Evolutionary conservation across 2,113 vertebrate genomes (phyloP), one percentile per base, ranked within the genome.

Genomic region (Bostrychus sinensis): DNA sequence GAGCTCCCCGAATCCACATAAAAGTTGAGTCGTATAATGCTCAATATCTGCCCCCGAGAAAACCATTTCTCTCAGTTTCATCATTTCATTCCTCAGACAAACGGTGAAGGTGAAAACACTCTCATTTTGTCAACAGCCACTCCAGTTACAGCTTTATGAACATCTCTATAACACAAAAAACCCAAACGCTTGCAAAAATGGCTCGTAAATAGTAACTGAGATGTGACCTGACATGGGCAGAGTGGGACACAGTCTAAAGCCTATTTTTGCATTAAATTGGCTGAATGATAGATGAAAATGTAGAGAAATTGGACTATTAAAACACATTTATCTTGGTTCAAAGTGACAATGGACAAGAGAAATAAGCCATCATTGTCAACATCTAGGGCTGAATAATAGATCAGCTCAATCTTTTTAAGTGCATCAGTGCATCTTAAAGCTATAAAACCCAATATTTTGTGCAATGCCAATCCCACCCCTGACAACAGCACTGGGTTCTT

Each of bases 31-130:
- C 32, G 20, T 37, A 10, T 30, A 37, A 48, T 8, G n/a, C 10
- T 54, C 26, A 16, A 12, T 37, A 32, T 30, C 12, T 38, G 13
- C 7, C 28, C 23, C 56, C 14, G 14, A 37, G 20, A 30, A 38
- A 23, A 30, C 30, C 1, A 56, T 75, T 69, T 54, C 74, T 53
- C 20, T 10, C 25, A 66, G 61, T 71, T 77, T 71, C 74, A 77
- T 77, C 74, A 64, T 56, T 55, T 6, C 28, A 28, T 9, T 45
- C 13, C 22, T 22, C 20, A 26, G 58, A 43, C 57, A 17, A 13
- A n/a, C 36, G 28, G 22, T 34, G 45, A n/a, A 39, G 17, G 43
- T 53, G 9, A 51, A 51, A 62, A 12, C 5, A 7, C 12, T 4
- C 11, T 28, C 19, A 20, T 37, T 53, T 38, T 59, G 37, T 65